These are phyloP conservation scores for Arctocebus calabarensis DNA, from an alignment of 2,797 vertebrate species.

Conservation along the genomic window DNA sequence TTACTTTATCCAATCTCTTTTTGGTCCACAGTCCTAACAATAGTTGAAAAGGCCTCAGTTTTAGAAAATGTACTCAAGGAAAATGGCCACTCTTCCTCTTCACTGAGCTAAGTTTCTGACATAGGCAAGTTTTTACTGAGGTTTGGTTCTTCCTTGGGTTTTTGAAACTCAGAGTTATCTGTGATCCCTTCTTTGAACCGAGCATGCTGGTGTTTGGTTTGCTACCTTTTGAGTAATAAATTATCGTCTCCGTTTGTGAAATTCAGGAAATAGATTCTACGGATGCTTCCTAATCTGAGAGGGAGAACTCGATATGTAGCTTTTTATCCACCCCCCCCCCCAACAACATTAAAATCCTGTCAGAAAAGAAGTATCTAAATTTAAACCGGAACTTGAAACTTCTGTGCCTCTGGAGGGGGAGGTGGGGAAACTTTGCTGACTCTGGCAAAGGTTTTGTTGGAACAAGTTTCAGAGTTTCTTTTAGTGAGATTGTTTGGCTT, in stretches of 20 bases:
- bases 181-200: slow-evolving; percentile 20
- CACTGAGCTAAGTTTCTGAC: background rate
- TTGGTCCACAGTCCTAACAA: background rate
- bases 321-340: background rate
- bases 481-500: background rate
- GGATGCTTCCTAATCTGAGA: background rate
- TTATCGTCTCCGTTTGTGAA: slow-evolving; percentile 23
- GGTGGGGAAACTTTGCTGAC: background rate
- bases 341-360: background rate
- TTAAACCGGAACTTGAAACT: slow-evolving; percentile 46
- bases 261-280: slow-evolving; percentile 52
- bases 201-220: background rate
- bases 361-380: slow-evolving; percentile 53
- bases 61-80: background rate
- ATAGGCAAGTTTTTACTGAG: background rate
- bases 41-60: background rate
- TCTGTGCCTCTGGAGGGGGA: background rate
- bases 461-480: slow-evolving; percentile 29
- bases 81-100: background rate
- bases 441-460: background rate
- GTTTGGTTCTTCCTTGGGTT: background rate
- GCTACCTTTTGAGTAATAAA: slow-evolving; percentile 5
- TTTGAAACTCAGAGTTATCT: background rate
- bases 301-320: background rate
- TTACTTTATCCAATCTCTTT: background rate